Conservation (phyloP, 2,113 vertebrate genomes). For the Platichthys stellatus region DNA sequence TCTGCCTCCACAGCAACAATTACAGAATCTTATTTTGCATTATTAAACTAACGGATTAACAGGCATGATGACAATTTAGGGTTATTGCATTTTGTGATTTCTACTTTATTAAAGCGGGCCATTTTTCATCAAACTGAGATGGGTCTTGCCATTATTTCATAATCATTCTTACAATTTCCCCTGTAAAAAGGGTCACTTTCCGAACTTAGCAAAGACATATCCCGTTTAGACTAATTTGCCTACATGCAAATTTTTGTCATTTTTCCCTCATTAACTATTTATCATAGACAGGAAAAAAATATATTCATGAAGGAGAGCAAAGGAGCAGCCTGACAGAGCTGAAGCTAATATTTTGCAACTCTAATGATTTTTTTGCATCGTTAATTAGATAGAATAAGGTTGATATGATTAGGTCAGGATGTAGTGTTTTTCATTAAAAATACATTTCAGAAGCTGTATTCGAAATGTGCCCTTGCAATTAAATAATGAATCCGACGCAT, state of each 20-base stretch:
- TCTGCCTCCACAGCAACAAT: conserved; percentile 81
- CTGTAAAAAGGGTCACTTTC: conserved; percentile 93
- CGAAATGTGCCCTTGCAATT: conserved; percentile 98
- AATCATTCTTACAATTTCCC: conserved; percentile 88
- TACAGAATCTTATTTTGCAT: conserved; percentile 90
- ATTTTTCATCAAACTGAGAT: conserved; percentile 89
- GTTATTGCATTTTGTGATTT: conserved; percentile 93
- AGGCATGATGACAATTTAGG: conserved; percentile 90
- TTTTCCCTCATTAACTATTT: conserved; percentile 98
- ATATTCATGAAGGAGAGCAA: conserved; percentile 90
- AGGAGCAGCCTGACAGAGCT: conserved; percentile 92
- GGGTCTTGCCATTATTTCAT: conserved; percentile 85
- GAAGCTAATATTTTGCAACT: conserved; percentile 99
- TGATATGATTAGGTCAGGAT: conserved; percentile 99
- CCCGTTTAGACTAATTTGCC: conserved; percentile 96
- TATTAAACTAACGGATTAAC: conserved; percentile 91
- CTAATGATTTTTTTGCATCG: conserved; percentile 99
- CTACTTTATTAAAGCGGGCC: conserved; percentile 86
- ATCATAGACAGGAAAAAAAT: conserved; percentile 89
- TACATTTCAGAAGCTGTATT: conserved; percentile 98
- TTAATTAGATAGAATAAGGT: conserved; percentile 99
- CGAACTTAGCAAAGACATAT: conserved; percentile 89
- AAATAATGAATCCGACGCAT: conserved; percentile 96
- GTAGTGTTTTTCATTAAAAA: conserved; percentile 99
- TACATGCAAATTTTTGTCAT: conserved; percentile 98